Evolutionary conservation across 2,113 vertebrate species (phyloP), one percentile per base, ranked within the genome.

Genomic region (Setophaga kirtlandii): DNA sequence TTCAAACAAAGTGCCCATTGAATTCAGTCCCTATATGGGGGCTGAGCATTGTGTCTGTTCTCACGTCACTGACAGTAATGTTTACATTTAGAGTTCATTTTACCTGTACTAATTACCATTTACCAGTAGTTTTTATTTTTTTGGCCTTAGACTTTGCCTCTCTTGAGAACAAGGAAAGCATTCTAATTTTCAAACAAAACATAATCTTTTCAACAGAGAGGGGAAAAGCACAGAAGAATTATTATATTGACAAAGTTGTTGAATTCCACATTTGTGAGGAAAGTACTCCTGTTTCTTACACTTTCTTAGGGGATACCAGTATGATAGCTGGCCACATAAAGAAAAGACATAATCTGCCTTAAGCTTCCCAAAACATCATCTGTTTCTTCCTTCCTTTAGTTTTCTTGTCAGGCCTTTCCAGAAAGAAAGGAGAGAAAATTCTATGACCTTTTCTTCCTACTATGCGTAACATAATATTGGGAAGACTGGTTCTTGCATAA

Each of bases 1-100:
- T 84, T 74, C 28, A 85, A 78, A 82, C 17, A 56, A 95, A 80
- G 59, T 77, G 44, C 41, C 42, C 31, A 70, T 5, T 92, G 75
- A 88, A 83, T 80, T 91, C 28, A 77, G 33, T 67, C 67, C 39
- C 44, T 81, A 17, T 64, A 52, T 1, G 6, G 23, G 25, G 27
- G 15, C 12, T 64, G 60, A 80, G 50, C 35, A 68, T 15, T 70
- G 35, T 24, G 21, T 74, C 60, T 93, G 33, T 90, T 77, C 55
- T 86, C 39, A 3, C 33, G 62, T 90, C 87, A 74, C 80, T 89
- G 76, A 70, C 27, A 71, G 33, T 27, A 58, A 46, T 94, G 59
- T 95, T 94, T 87, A 89, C 83, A 42, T 37, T 83, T 70, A 22
- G 52, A 90, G 69, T 87, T 95, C 91, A 75, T 23, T 80, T 94